phyloP scores from a whole-genome alignment of 2,797 vertebrate species.

The Vultur gryphus region DNA sequence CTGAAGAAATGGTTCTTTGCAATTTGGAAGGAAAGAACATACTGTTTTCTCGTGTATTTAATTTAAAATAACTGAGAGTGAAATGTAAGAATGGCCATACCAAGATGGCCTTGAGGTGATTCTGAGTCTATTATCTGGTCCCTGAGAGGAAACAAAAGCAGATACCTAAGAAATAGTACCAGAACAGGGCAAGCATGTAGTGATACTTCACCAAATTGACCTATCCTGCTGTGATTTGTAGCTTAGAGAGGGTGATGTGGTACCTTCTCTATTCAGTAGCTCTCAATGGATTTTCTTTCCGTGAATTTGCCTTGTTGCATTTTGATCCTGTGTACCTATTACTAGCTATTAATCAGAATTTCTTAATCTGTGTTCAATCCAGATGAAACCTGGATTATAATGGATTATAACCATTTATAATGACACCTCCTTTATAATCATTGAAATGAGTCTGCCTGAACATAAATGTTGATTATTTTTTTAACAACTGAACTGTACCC shows the following conservation, averaged over 20 bases:
- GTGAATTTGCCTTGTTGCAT: not conserved
- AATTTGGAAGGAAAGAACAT: not conserved
- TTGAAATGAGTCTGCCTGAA: not conserved
- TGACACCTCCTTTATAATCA: not conserved
- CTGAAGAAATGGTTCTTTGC: not conserved
- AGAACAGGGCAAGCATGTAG: not conserved
- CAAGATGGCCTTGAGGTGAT: not conserved
- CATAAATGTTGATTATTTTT: not conserved
- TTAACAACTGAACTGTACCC: not conserved
- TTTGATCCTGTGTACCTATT: not conserved
- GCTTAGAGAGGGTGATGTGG: not conserved
- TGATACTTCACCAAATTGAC: not conserved
- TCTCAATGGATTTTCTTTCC: not conserved
- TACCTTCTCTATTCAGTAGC: not conserved
- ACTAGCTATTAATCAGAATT: not conserved
- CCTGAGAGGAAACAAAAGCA: not conserved
- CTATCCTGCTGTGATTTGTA: not conserved
- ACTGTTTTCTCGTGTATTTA: not conserved
- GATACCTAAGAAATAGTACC: not conserved
- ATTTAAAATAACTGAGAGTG: not conserved
- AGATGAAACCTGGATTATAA: not conserved
- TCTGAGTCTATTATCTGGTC: not conserved
- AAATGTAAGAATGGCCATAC: not conserved
- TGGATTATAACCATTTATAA: too few relatives aligned
- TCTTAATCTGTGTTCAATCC: not conserved